Evolutionary conservation across 2,888 invertebrate species (phyloP).

Genomic region (Acleris literana): DNA sequence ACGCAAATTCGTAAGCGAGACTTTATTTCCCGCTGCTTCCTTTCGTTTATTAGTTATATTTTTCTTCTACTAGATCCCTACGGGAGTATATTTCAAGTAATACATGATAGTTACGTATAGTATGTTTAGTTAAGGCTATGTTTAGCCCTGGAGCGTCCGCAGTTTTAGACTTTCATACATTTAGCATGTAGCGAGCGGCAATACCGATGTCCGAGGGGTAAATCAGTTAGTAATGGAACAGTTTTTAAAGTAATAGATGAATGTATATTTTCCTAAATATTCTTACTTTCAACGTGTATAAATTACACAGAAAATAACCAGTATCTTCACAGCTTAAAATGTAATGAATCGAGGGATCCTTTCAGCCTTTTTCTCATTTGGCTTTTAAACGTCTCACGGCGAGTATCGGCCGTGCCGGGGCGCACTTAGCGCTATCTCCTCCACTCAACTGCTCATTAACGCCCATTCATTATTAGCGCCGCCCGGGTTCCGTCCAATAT

Average conservation of each 20-base stretch:
- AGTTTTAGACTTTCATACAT: too few species aligned
- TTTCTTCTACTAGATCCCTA: too few species aligned
- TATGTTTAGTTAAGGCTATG: too few species aligned
- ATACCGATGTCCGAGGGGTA: too few species aligned
- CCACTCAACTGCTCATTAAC: conserved; percentile 35
- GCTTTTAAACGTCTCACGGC: conserved; percentile 9
- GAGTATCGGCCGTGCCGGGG: conserved; percentile 4
- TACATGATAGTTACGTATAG: too few species aligned
- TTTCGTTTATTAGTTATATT: too few species aligned
- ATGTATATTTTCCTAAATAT: not conserved
- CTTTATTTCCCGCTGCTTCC: too few species aligned
- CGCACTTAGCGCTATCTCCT: conserved; percentile 25
- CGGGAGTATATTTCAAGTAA: too few species aligned
- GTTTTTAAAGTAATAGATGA: not conserved
- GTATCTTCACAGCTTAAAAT: conserved; percentile 1
- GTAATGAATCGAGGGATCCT: conserved; percentile 24
- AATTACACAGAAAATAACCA: not conserved
- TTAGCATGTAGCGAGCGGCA: too few species aligned
- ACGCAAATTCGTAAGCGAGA: too few species aligned
- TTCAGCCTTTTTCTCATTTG: conserved; percentile 23
- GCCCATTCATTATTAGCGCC: conserved; percentile 23
- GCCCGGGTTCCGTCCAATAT: not conserved
- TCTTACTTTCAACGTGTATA: not conserved
- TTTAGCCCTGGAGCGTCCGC: too few species aligned
- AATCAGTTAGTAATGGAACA: too few species aligned